Percentiles rank a stretch among this genome's conserved stretches.
phyloP scores from a whole-genome alignment of 2,797 vertebrate species.

The Tenualosa thibaudeaui region DNA sequence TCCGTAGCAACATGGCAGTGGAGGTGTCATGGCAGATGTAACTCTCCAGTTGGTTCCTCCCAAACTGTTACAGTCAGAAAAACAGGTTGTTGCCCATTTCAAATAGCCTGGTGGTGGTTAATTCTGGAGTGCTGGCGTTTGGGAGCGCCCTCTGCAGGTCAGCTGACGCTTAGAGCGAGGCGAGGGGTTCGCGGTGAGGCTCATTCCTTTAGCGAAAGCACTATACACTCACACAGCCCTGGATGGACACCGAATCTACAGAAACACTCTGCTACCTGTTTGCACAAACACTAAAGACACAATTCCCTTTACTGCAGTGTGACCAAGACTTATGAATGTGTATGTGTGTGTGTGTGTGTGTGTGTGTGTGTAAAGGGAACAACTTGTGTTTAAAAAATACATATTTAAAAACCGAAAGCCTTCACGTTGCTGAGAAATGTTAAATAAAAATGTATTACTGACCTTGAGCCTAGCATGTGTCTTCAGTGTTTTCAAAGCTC shows the following conservation, averaged over 20 bases:
- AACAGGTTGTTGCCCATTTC: neutral
- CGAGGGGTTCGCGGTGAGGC: too few relatives aligned
- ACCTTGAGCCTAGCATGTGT: conserved; percentile 14
- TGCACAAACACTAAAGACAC: conserved; percentile 40
- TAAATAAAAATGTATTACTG: conserved; percentile 44
- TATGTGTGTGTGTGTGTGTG: neutral
- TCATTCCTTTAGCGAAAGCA: too few relatives aligned
- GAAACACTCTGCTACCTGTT: conserved; percentile 21
- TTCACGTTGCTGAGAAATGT: conserved; percentile 39
- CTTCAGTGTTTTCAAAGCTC: neutral
- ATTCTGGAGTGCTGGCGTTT: too few relatives aligned
- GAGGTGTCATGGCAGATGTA: too few relatives aligned
- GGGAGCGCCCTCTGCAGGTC: too few relatives aligned
- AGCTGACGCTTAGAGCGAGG: too few relatives aligned
- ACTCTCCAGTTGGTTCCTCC: neutral
- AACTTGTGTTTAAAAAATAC: conserved; percentile 38
- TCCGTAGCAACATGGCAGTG: neutral
- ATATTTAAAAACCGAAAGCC: conserved; percentile 42
- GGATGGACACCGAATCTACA: neutral
- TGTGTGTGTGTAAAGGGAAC: conserved; percentile 29
- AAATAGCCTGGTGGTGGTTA: too few relatives aligned
- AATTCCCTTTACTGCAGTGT: conserved; percentile 40
- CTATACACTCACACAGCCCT: neutral
- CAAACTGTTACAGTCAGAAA: neutral
- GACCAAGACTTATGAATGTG: neutral